Evolutionary conservation across 2,797 vertebrate species (phyloP).

Genomic region (Anniella stebbinsi): DNA sequence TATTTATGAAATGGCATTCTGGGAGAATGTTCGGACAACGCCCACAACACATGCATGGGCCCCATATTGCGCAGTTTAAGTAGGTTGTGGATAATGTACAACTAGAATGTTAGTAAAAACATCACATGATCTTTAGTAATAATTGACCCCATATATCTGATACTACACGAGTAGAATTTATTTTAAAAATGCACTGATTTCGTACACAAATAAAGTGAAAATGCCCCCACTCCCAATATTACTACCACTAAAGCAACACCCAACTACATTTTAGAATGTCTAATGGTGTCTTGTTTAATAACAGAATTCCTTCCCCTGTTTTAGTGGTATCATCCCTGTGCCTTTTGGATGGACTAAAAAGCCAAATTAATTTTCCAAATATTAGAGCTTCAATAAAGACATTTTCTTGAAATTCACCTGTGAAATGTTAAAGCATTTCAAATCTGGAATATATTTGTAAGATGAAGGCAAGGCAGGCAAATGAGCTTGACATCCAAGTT

Average conservation of each 20-base stretch:
- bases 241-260: neutral
- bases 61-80: conserved; percentile 66
- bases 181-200: conserved; percentile 66
- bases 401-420: neutral
- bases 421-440: neutral
- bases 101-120: conserved; percentile 64
- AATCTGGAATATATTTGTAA: neutral
- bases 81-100: conserved; percentile 61
- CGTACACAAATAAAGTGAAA: conserved; percentile 32
- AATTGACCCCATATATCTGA: conserved; percentile 60
- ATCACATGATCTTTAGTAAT: neutral
- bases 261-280: neutral
- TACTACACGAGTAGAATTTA: conserved; percentile 73
- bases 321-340: neutral
- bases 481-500: neutral
- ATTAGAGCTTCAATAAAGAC: neutral
- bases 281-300: neutral
- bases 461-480: neutral
- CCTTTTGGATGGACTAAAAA: neutral
- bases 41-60: conserved; percentile 71
- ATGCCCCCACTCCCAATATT: neutral
- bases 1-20: conserved; percentile 66
- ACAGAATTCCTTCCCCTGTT: neutral
- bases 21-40: conserved; percentile 61
- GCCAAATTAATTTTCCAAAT: neutral